These are phyloP conservation scores for Arge pagana DNA, from an alignment of 2,888 invertebrate species.

Conservation along the genomic window DNA sequence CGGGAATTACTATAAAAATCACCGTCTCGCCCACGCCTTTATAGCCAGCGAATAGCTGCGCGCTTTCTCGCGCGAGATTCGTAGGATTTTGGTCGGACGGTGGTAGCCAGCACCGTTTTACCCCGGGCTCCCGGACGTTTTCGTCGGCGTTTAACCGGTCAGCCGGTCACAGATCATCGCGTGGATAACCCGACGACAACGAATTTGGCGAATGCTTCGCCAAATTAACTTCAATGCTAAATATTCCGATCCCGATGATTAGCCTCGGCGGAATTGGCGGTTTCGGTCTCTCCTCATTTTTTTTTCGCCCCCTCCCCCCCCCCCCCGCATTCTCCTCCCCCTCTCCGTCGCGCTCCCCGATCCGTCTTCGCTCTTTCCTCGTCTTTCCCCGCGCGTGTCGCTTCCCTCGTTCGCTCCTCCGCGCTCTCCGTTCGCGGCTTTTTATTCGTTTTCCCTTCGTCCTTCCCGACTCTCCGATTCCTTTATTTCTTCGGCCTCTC, in stretches of 20 bases:
- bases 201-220: constrained; percentile 23
- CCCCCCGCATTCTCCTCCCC: too few species aligned
- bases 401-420: too few species aligned
- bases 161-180: constrained; percentile 6
- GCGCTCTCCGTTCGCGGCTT: too few species aligned
- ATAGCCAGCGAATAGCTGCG: constrained; percentile 39
- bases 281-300: constrained; percentile 11
- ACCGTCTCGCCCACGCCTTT: constrained; percentile 48
- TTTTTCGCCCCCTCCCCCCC: constrained; percentile 11
- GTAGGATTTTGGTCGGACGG: too few species aligned
- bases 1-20: constrained; percentile 47
- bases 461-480: constrained; percentile 10
- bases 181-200: constrained; percentile 14
- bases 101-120: too few species aligned
- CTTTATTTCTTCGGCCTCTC: constrained; percentile 13
- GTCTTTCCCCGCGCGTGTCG: too few species aligned
- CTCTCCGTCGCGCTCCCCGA: too few species aligned
- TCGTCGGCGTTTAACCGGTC: constrained; percentile 25
- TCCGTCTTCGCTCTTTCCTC: too few species aligned
- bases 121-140: too few species aligned
- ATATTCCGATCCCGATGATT: constrained; percentile 30
- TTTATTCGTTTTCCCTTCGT: too few species aligned
- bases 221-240: constrained; percentile 39
- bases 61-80: neutral
- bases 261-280: constrained; percentile 23